Conservation (phyloP, 2,888 invertebrate species). For the Meta bourneti region DNA sequence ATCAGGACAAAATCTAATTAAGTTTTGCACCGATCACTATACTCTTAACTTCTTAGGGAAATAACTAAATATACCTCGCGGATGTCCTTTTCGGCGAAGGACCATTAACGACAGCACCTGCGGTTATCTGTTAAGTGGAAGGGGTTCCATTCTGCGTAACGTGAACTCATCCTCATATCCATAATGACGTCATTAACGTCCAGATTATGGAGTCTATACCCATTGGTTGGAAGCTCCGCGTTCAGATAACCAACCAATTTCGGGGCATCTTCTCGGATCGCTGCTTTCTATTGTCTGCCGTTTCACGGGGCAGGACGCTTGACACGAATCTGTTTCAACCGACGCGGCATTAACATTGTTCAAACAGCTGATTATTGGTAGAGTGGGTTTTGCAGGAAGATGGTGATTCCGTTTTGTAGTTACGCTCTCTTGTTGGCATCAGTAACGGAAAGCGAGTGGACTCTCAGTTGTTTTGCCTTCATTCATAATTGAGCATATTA, state of each 20-base stretch:
- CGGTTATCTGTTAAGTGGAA: neutral
- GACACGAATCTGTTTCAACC: neutral
- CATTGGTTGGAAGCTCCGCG: neutral
- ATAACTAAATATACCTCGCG: neutral
- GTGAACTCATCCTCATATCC: neutral
- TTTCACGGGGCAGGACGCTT: neutral
- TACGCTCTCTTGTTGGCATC: neutral
- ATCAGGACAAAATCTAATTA: neutral
- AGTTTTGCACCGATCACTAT: neutral
- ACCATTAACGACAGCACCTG: neutral
- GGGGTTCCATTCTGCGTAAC: neutral
- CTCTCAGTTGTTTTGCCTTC: no score
- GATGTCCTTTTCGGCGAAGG: neutral
- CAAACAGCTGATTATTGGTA: neutral
- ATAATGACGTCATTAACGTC: constrained; percentile 33
- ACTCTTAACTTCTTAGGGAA: neutral
- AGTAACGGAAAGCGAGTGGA: neutral
- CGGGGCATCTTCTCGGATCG: neutral
- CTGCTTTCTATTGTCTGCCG: neutral
- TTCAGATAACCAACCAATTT: constrained; percentile 24
- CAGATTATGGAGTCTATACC: constrained; percentile 24
- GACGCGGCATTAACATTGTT: neutral
- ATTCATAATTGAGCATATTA: no score
- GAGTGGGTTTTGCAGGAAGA: neutral
- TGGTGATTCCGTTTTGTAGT: neutral